These are phyloP conservation scores for Sturmia bella DNA, from an alignment of 2,888 invertebrate genomes.

Conservation along the genomic window DNA sequence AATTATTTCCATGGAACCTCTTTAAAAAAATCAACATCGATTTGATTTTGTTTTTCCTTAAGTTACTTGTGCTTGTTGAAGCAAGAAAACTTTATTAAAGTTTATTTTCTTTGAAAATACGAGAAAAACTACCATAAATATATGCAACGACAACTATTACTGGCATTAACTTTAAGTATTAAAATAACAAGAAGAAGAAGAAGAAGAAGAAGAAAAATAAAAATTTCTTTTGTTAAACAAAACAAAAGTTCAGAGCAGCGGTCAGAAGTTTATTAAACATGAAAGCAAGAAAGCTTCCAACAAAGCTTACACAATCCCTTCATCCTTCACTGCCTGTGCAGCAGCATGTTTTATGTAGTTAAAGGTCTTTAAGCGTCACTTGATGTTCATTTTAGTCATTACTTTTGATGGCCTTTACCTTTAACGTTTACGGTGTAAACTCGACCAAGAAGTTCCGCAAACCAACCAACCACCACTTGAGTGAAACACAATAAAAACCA, in stretches of 20 bases:
- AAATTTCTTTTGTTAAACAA: no score
- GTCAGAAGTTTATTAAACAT: conserved; percentile 6
- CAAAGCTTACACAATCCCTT: conserved; percentile 5
- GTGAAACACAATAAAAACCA: conserved; percentile 1
- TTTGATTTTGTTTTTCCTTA: no score
- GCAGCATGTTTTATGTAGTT: not conserved
- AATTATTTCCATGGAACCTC: no score
- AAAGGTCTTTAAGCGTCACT: conserved; percentile 1
- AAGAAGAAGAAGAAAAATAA: not conserved
- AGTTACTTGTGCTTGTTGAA: no score
- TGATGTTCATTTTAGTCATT: not conserved
- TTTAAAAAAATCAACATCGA: no score
- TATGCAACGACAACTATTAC: conserved; percentile 77
- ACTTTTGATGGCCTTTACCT: not conserved
- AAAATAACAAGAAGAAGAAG: not conserved
- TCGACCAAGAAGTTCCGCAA: conserved; percentile 1
- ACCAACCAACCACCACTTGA: conserved; percentile 1
- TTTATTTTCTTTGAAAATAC: no score
- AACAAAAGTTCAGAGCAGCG: not conserved
- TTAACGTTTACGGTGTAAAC: not conserved
- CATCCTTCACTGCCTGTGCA: no score
- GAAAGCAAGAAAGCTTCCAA: not conserved
- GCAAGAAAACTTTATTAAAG: no score
- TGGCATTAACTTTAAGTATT: not conserved
- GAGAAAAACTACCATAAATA: conserved; percentile 72